Evolutionary conservation across 2,797 vertebrate species (phyloP), one percentile per base, ranked within the genome.

Genomic region (Fratercula arctica): DNA sequence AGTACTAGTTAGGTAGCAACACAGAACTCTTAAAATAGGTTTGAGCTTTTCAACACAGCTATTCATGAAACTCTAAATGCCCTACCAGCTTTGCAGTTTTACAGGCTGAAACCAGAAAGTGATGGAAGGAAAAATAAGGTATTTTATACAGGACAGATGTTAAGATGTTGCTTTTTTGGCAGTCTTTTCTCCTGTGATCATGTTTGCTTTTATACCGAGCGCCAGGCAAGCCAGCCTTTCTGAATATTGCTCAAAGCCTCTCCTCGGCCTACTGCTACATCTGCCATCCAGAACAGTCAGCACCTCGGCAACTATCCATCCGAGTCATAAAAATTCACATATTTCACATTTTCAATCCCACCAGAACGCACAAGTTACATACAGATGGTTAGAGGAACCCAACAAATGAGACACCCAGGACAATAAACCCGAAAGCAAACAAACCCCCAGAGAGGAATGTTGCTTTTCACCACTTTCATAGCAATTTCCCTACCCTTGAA

Each of bases 261-360:
- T 95, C 73, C 73, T 64, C 11, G 1, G 61, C 76, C 92, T 59
- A 33, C 68, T 56, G 87, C 84, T 96, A 72, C 96, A 96, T 96
- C 94, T 97, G 95, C 87, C 79, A 69, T 84, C 89, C 95, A 96
- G 94, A 96, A 28, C 60, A 93, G 78, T 41, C 92, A 92, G 90
- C 86, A 61, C 68, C 74, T 94, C 28, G 1, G 88, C 92, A 89
- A 1, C 56, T n/a, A 43, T 87, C 78, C 93, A 84, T 19, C 41
- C 0, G 0, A 74, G 53, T 6, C 89, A 89, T 91, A 97, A 95
- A 94, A 92, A 76, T 31, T 23, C 94, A 96, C 93, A 87, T 91
- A 92, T 20, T 81, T 95, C 85, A 85, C 92, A 89, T 93, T 93
- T 83, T 33, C 90, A 90, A n/a, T 35, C 79, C 73, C 91, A 89